These are phyloP conservation scores for Copidosoma floridanum DNA, from an alignment of 1,140 invertebrate genomes.

Conservation along the genomic window DNA sequence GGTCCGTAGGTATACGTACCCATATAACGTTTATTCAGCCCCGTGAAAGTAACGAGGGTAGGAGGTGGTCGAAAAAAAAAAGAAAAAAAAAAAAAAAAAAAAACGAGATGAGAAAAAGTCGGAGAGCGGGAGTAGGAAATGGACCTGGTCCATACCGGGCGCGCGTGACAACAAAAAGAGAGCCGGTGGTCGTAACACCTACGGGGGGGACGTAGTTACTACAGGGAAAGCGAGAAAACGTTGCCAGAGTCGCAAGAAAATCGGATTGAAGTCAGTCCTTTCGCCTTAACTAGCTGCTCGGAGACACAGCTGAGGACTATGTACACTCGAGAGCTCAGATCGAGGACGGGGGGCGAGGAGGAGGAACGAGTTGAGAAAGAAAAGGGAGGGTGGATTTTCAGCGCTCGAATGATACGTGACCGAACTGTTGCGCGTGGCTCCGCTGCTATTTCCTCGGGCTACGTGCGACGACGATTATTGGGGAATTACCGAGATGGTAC, in stretches of 20 bases:
- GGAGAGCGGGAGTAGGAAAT: not conserved
- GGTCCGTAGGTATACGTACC: no score
- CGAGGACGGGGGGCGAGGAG: not conserved
- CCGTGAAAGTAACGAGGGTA: not conserved
- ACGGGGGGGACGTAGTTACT: not conserved
- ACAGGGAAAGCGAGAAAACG: no score
- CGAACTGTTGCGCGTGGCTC: constrained; percentile 1
- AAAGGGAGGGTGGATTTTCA: constrained; percentile 19
- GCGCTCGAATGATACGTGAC: constrained; percentile 20
- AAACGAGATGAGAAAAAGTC: not conserved
- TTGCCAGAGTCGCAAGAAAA: constrained; percentile 13
- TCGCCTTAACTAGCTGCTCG: constrained; percentile 12
- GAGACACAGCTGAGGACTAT: not conserved
- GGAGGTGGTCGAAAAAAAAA: not conserved
- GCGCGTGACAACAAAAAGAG: not conserved
- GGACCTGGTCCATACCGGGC: not conserved
- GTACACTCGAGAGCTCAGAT: not conserved
- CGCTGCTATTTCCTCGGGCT: not conserved
- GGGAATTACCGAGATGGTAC: not conserved
- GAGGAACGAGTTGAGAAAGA: no score
- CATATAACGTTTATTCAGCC: constrained; percentile 20
- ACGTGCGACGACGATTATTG: constrained; percentile 10
- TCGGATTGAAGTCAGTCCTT: constrained; percentile 19
- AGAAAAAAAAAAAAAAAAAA: not conserved
- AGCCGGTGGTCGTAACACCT: not conserved